A percentile compares a stretch with the other conserved stretches of the same genome.
These are phyloP conservation scores for Drosophila obscura DNA, from an alignment of 1,140 invertebrate species.

Conservation along the genomic window DNA sequence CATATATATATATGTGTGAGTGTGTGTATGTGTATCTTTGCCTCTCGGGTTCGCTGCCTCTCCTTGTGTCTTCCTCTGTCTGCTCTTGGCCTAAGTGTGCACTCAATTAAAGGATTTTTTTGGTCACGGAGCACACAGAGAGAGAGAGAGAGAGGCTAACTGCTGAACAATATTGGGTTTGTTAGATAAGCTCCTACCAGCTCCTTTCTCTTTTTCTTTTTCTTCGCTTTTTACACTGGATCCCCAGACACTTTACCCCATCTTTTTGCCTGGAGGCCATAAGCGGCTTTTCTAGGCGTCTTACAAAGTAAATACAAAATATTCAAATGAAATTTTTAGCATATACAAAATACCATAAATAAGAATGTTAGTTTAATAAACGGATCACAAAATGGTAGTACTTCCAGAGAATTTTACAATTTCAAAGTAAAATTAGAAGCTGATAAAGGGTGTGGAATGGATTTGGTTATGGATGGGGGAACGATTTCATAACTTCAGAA, in stretches of 20 bases:
- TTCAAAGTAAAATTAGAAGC: too few species aligned
- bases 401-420: too few species aligned
- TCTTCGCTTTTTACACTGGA: not conserved
- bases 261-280: too few species aligned
- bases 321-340: too few species aligned
- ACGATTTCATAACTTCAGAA: too few species aligned
- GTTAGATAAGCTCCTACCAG: constrained; percentile 47
- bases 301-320: too few species aligned
- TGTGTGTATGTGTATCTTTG: constrained; percentile 3
- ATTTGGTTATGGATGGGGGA: too few species aligned
- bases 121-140: not conserved
- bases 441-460: too few species aligned
- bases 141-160: constrained; percentile 31
- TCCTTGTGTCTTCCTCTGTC: constrained; percentile 16
- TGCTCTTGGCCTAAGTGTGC: constrained; percentile 68
- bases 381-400: too few species aligned
- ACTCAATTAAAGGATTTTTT: constrained; percentile 80
- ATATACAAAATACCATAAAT: too few species aligned
- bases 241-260: not conserved
- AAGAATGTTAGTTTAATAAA: too few species aligned
- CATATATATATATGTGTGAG: not conserved
- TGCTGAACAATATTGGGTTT: constrained; percentile 43
- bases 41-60: not conserved
- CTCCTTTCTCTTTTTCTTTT: not conserved
- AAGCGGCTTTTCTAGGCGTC: too few species aligned